Base-by-base conservation (phyloP, 2,113 vertebrate genomes). In the Scytalopus superciliaris region DNA sequence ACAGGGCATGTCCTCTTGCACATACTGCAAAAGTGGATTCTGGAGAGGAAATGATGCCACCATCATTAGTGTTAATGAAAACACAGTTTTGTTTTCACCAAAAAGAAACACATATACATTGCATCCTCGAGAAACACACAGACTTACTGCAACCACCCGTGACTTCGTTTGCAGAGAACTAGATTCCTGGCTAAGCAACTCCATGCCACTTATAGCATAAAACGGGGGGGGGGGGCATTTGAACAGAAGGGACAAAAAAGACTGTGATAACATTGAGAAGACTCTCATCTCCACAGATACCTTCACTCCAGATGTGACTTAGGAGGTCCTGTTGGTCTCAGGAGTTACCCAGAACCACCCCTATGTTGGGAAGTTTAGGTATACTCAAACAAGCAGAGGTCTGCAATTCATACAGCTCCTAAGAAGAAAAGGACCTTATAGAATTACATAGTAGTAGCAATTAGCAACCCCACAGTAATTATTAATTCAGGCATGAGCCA, bases 11-110 rank as follows among this genome's bases (percentile, higher is more conserved):
- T 5, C 52, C 83, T 63, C 64, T 18, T 23, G 24, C 28, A 69
- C 1, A 1, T 2, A 21, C 1, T 5, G 5, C 69, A 82, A n/a
- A 73, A 52, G 52, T 2, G 0, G 21, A 72, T 60, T 75, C 60
- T 47, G 27, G 33, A 79, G n/a, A 88, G 12, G 28, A 75, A 88
- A 59, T 3, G 0, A 75, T 35, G 28, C 10, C 25, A n/a, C 37
- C 19, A 31, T 15, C 17, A 16, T n/a, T 4, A 33, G 7, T 50
- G 69, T 49, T 45, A 49, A 78, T 24, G 21, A 78, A 81, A 89
- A 53, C 25, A 45, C 19, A 30, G 6, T 1, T 3, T 3, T 55
- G 60, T 44, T 82, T 63, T 79, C 77, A 78, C 9, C 33, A 53
- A 19, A 53, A 76, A 79, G 30, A 59, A 84, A 50, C 3, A 0